These are phyloP conservation scores for Torymus texanus DNA, from an alignment of 2,888 invertebrate species.

Conservation along the genomic window DNA sequence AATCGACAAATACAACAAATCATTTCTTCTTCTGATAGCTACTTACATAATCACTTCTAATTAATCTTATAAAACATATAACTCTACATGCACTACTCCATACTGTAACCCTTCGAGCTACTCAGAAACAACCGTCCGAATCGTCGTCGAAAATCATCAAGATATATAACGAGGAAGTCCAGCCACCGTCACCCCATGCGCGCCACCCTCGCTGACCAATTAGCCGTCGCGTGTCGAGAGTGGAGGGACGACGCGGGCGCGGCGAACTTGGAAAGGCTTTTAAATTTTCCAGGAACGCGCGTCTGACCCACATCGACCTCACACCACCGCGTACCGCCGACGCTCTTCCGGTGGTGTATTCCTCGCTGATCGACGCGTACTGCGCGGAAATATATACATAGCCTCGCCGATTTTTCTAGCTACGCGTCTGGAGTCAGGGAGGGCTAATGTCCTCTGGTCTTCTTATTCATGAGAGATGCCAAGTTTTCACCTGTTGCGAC, in stretches of 20 bases:
- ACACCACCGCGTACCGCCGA: constrained; percentile 53
- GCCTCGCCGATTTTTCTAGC: constrained; percentile 12
- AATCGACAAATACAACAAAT: too few species aligned
- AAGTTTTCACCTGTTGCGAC: too few species aligned
- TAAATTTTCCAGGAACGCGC: constrained; percentile 54
- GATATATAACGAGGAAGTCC: constrained; percentile 33
- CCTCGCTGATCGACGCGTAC: not conserved
- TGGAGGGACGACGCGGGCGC: too few species aligned
- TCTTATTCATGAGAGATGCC: too few species aligned
- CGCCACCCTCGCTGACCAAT: constrained; percentile 31
- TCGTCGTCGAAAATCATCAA: constrained; percentile 6
- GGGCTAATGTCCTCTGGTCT: too few species aligned
- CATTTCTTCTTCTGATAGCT: too few species aligned
- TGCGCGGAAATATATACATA: not conserved
- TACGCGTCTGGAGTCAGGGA: too few species aligned
- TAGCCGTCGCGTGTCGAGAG: not conserved
- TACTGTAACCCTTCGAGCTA: too few species aligned
- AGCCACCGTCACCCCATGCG: constrained; percentile 6
- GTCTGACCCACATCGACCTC: constrained; percentile 66
- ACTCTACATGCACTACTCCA: too few species aligned
- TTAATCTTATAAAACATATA: too few species aligned
- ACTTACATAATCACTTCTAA: too few species aligned
- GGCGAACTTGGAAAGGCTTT: constrained; percentile 47
- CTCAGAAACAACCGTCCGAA: too few species aligned
- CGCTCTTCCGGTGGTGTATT: not conserved